Base-by-base conservation (phyloP, 2,113 vertebrate species). In the Micronycteris hirsuta region DNA sequence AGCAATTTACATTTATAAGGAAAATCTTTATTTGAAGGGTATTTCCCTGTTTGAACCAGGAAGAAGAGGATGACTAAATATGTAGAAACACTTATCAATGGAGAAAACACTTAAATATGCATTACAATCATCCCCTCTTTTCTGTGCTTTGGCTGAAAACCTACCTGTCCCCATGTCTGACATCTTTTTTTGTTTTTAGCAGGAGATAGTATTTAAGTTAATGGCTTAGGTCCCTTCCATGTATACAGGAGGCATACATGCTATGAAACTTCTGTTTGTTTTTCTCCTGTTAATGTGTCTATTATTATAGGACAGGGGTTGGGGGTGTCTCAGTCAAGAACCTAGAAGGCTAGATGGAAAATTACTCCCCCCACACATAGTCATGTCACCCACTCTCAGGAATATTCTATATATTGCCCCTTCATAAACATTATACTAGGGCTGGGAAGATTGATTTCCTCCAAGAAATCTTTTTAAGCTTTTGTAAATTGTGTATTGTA, bases 401-500 rank as follows among this genome's bases (percentile, higher is more conserved):
- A 70, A 94, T 85, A 82, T 95, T 89, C 33, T 91, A 7, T 92
- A 89, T 97, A 65, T 58, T 49, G 26, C 4, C 24, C 24, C 13
- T 95, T 92, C 68, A 43, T 31, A 68, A 91, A 85, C 15, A 45
- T 74, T 93, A 22, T 1, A 3, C 19, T 56, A 96, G 89, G 68
- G 43, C 95, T 97, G 81, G 31, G 15, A 92, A 93, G 47, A 74
- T 85, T 26, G 12, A 89, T 93, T 98, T 97, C 90, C 77, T 93
- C 38, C n/a, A 73, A 63, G 81, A 96, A 96, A 96, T 95, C 70
- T 85, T 94, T 89, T 92, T 61, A 97, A 96, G 14, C 61, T 67
- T 85, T 96, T 94, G 3, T 86, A 96, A 97, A 93, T 91, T 43
- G 33, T 85, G 20, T 47, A 93, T 96, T 97, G 83, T 96, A 68